Percentiles rank a stretch among this genome's conserved stretches.
Conservation (phyloP, 1,140 invertebrate genomes). For the Sminthurinus signatus region DNA sequence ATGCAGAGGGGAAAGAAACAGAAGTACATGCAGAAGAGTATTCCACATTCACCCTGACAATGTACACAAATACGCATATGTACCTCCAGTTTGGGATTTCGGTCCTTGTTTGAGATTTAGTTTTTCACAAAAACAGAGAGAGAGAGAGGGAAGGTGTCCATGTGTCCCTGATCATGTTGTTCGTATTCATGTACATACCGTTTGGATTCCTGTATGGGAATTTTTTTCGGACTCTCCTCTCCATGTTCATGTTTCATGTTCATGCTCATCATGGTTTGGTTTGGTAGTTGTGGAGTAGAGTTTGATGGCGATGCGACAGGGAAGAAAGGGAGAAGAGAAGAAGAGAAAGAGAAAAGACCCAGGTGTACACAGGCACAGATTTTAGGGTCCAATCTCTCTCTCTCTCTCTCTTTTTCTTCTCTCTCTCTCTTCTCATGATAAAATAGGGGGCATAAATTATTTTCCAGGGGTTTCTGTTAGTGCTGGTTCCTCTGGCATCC, state of each 20-base stretch:
- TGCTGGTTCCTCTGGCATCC: too few species aligned
- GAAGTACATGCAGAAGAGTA: too few species aligned
- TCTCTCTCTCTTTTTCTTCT: conserved; percentile 1
- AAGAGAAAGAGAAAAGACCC: conserved; percentile 15
- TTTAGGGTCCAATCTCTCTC: conserved; percentile 25
- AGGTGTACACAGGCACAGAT: conserved; percentile 34
- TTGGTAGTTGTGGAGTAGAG: conserved; percentile 5
- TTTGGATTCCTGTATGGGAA: conserved; percentile 20
- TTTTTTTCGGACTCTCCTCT: conserved; percentile 29
- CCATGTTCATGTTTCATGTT: neutral
- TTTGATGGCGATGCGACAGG: conserved; percentile 26
- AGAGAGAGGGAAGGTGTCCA: too few species aligned
- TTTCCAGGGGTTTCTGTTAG: conserved; percentile 40
- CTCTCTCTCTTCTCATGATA: conserved; percentile 25
- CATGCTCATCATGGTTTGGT: too few species aligned
- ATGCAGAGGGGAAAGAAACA: too few species aligned
- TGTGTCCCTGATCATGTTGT: too few species aligned
- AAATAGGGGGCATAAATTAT: conserved; percentile 42
- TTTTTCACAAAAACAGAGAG: too few species aligned
- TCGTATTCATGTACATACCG: neutral
- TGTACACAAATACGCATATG: too few species aligned
- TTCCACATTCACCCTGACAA: too few species aligned
- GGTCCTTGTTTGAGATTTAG: too few species aligned
- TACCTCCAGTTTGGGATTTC: too few species aligned
- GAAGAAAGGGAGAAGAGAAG: too few species aligned